Conservation (phyloP, 2,113 vertebrate species). For the Nothobranchius furzeri region DNA sequence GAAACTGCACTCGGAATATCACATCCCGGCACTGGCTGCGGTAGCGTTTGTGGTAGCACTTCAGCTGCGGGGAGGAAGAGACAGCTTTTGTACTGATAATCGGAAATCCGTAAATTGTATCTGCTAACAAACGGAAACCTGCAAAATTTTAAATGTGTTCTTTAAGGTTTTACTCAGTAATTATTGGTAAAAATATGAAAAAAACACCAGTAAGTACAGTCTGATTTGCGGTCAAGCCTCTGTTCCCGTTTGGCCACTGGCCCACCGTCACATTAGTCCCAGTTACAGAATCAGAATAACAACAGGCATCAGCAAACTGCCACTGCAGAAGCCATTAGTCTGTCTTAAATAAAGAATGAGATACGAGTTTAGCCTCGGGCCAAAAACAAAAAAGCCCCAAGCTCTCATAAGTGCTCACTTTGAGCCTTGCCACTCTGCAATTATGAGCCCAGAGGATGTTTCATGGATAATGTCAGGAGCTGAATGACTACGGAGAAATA, state of each 20-base stretch:
- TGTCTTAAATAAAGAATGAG: constrained; percentile 59
- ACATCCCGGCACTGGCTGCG: constrained; percentile 89
- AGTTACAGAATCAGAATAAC: constrained; percentile 32
- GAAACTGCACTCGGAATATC: constrained; percentile 97
- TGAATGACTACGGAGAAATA: constrained; percentile 27
- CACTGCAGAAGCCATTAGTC: constrained; percentile 48
- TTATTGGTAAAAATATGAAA: not conserved
- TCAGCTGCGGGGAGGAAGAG: constrained; percentile 79
- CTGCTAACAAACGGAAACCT: not conserved
- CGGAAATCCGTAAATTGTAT: not conserved
- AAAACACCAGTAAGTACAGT: not conserved
- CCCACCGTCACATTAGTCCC: constrained; percentile 20
- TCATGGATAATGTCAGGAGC: constrained; percentile 17
- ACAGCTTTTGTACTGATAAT: too few species aligned
- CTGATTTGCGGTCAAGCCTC: constrained; percentile 22
- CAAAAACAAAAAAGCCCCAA: constrained; percentile 10
- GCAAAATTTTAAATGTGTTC: not conserved
- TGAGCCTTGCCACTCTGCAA: constrained; percentile 10
- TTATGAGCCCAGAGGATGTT: constrained; percentile 9
- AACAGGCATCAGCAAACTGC: constrained; percentile 28
- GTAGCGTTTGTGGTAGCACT: constrained; percentile 98
- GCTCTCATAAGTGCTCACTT: constrained; percentile 31
- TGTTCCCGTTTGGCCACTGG: not conserved
- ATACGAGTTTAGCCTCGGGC: constrained; percentile 27
- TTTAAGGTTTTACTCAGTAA: not conserved